Conservation (phyloP, 2,113 vertebrate genomes). For the pig (Sus scrofa) region DNA sequence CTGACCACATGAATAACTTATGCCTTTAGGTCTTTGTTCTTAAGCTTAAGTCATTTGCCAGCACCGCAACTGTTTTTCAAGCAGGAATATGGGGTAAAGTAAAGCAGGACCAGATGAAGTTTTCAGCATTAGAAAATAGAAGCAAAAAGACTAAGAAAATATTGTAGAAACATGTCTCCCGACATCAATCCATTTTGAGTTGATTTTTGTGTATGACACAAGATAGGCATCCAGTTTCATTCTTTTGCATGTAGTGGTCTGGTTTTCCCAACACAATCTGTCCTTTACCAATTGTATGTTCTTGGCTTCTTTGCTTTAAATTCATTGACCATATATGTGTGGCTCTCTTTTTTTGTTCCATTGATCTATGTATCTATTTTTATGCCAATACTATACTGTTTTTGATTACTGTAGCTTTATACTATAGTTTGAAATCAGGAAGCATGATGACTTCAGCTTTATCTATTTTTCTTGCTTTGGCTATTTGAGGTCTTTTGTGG, state of each 20-base stretch:
- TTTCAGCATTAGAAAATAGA: too few relatives aligned
- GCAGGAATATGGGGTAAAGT: too few relatives aligned
- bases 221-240: neutral
- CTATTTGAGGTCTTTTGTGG: neutral
- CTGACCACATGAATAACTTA: too few relatives aligned
- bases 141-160: too few relatives aligned
- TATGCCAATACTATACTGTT: neutral
- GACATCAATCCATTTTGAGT: neutral
- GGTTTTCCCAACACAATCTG: neutral
- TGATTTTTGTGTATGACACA: neutral
- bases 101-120: too few relatives aligned
- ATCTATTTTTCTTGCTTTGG: neutral
- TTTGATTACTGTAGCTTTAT: neutral
- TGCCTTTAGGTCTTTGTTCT: too few relatives aligned
- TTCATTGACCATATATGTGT: neutral
- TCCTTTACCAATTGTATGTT: neutral
- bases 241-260: neutral
- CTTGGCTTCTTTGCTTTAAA: neutral
- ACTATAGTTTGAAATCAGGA: neutral
- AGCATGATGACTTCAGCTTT: neutral
- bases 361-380: neutral
- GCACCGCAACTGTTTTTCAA: too few relatives aligned
- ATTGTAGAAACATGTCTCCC: too few relatives aligned
- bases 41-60: too few relatives aligned
- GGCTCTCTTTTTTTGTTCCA: neutral